Evolutionary conservation across 2,113 vertebrate species (phyloP), one percentile per base, ranked within the genome.

Genomic region (Seriola aureovittata): DNA sequence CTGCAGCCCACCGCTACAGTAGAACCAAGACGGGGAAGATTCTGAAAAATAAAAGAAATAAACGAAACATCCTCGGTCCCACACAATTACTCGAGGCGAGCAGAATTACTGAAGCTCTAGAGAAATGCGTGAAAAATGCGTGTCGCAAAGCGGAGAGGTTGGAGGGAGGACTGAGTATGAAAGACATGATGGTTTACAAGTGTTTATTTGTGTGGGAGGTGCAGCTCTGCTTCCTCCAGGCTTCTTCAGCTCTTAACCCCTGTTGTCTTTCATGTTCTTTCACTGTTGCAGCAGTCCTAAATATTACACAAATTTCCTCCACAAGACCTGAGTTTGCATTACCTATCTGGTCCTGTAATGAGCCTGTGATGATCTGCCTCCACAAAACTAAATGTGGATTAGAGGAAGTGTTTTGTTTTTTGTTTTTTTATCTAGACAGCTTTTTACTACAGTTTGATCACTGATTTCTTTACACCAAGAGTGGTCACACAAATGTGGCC

Each of bases 191-290:
- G 74, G 54, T 85, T 89, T 63, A 67, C 70, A 87, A 85, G 82
- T 88, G 85, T 83, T 79, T 87, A 66, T 71, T 63, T 91, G 92
- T 90, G 93, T 93, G 92, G 92, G 93, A 85, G 93, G 90, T 36
- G 11, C 65, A 79, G 82, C 82, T 77, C 82, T 70, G 75, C 78
- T 82, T 82, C 92, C 89, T 87, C 86, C 77, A 82, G 90, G 83
- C 86, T 90, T 74, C 81, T 86, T 86, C 68, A 82, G 84, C 80
- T 85, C 59, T 71, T 71, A 59, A 69, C 12, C 55, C 54, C 76
- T 62, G 58, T 54, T 82, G 66, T 29, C 74, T 75, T 72, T 83
- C 25, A 54, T 74, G 62, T 54, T 6, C 50, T 52, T 17, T 65
- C 64, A 80, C 64, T 55, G 38, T 23, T 88, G 72, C 72, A 82